Evolutionary conservation across 1,140 invertebrate species (phyloP), one percentile per base, ranked within the genome.

Genomic region (Heliconius hermathena): DNA sequence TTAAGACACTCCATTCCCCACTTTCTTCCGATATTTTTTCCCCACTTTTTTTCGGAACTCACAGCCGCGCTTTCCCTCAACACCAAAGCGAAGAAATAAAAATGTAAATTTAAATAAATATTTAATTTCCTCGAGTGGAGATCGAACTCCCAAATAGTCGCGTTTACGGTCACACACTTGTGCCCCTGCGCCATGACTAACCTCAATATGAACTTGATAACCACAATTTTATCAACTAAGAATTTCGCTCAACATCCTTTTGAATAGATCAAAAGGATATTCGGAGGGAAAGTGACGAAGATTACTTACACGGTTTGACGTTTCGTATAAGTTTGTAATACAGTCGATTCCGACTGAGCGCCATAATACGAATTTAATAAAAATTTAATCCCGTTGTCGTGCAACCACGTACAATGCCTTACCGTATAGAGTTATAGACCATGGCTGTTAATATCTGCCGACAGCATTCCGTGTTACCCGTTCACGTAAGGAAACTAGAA

Each of bases 291-390:
- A 66, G 11, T 16, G 26, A 29, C 16, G 13, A 11, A 22, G 29
- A 66, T 16, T 29, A 66, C 60, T 29, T 11, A 66, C 60, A 29
- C 29, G 71, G 8, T 72, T 41, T 41, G n/a, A 29, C 38, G 41
- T 52, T 73, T 1, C 60, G 71, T 41, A 33, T 33, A 76, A 71
- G 70, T 72, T 72, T 77, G n/a, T 52, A 49, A 77, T 36, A 41
- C 41, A 66, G 70, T 22, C 33, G 72, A 74, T 60, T 73, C 73
- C 66, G 52, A 81, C 72, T 73, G 76, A 72, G 66, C 73, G 46
- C 60, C 46, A 52, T 81, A 81, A 81, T 81, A 75, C 80, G 77
- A 78, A 78, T 76, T 81, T 81, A 81, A 81, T 81, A 77, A 81
- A 78, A 81, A 78, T 52, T 54, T 81, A 76, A 81, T 81, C 80